A percentile compares a stretch with the other conserved stretches of the same genome.
Conservation (phyloP, 1,140 invertebrate genomes). For the Drosophila baimaii region DNA sequence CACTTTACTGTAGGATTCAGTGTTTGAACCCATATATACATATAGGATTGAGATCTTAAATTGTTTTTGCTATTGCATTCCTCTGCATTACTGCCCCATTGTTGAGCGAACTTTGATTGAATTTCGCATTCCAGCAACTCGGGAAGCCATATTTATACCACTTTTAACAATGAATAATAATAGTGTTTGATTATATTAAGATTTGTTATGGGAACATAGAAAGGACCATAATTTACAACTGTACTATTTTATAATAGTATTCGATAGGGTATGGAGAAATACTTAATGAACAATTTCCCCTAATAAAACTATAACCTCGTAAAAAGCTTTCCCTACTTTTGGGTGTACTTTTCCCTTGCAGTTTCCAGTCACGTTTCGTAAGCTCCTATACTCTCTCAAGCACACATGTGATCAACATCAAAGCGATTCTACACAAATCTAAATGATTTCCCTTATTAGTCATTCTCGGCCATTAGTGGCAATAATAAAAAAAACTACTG, state of each 20-base stretch:
- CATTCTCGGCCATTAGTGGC: slow-evolving; percentile 8
- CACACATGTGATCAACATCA: neutral
- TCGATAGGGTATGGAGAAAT: neutral
- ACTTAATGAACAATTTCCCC: neutral
- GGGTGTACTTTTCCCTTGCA: neutral
- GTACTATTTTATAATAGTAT: neutral
- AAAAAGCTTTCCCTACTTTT: neutral
- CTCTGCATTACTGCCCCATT: too few species aligned
- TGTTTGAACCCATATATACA: too few species aligned
- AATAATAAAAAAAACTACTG: neutral
- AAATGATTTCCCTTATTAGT: slow-evolving; percentile 15
- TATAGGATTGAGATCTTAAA: too few species aligned
- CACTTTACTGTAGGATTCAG: too few species aligned
- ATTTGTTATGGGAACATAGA: too few species aligned
- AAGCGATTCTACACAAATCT: neutral
- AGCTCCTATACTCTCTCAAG: neutral
- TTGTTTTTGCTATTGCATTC: too few species aligned
- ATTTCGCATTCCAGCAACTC: too few species aligned
- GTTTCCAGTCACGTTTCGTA: slow-evolving; percentile 4
- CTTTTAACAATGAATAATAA: neutral
- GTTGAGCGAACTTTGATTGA: too few species aligned
- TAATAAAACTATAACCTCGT: neutral
- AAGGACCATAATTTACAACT: too few species aligned
- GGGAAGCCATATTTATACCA: too few species aligned
- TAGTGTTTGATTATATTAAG: too few species aligned